phyloP scores from a whole-genome alignment of 2,113 vertebrate species.

The Pomatostomus ruficeps region DNA sequence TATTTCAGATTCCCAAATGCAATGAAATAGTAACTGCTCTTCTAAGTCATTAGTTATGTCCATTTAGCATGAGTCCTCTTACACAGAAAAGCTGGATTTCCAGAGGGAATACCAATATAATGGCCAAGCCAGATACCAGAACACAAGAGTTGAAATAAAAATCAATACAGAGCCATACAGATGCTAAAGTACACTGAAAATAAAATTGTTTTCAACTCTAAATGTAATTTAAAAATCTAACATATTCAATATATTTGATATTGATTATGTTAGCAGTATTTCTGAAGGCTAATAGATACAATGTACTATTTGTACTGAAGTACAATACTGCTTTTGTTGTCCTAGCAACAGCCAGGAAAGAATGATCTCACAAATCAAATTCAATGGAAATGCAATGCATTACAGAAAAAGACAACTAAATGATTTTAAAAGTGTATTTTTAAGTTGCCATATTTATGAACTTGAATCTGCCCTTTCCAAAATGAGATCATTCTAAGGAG shows the following conservation, averaged over 20 bases:
- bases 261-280: conserved; percentile 70
- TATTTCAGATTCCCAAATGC: background rate
- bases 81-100: background rate
- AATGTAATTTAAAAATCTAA: conserved; percentile 71
- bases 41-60: conserved; percentile 6
- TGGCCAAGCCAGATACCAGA: background rate
- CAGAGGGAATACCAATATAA: background rate
- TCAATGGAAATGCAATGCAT: conserved; percentile 49
- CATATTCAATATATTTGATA: conserved; percentile 69
- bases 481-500: background rate
- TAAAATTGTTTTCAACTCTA: conserved; percentile 64
- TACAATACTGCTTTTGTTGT: conserved; percentile 63
- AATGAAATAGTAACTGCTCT: background rate
- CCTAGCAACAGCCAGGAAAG: conserved; percentile 71
- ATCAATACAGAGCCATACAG: conserved; percentile 46
- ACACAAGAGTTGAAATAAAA: conserved; percentile 37
- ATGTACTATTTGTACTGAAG: background rate
- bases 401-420: conserved; percentile 48
- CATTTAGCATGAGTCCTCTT: background rate
- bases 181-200: conserved; percentile 54
- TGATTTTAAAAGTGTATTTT: background rate
- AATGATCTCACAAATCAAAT: conserved; percentile 51
- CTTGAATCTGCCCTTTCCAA: background rate
- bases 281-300: conserved; percentile 67
- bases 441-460: background rate